Evolutionary conservation across 37 sponge, comb jelly and placozoan genomes (phyloP), one percentile per base, ranked within the genome.

Genomic region (Eunapius fragilis): DNA sequence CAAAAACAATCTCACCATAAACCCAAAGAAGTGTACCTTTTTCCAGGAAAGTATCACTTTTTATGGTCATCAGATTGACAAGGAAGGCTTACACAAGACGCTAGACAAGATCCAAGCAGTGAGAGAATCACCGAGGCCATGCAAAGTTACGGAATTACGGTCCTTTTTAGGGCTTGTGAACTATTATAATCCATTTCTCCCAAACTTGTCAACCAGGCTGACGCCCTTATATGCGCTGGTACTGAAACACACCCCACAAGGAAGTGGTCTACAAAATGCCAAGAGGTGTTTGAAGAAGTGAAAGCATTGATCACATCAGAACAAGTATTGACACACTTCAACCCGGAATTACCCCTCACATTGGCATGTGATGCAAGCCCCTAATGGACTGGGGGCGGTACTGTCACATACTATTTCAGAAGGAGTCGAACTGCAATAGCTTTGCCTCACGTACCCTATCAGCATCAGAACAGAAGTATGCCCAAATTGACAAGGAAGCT

Each of bases 401-500:
- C 68, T 80, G 13, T 84, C 90, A 0, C 93, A 93, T 67, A 71
- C 78, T 27, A 58, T 80, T 22, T 69, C 69, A 5, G 71, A 90
- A 71, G 80, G 85, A 2, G 35, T 30, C 3, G 90, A 89, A 31
- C 67, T 77, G 31, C 90, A 2, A 49, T 89, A 10, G 87, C 4
- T 90, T 77, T 67, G 91, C 91, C 13, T 93, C 94, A 2, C 81
- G 94, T 17, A 89, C 80, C 2, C 70, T 93, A 26, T 26, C 86
- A 17, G 28, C 69, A 28, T 32, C 70, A 30, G 93, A 92, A 70
- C 37, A 70, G 11, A 92, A 88, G 23, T 94, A 89, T 67, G 69
- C 90, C 3, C 94, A 89, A 49, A 83, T 89, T 6, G 94, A 88
- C 28, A 82, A 82, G 37, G 87, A 91, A 31, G 91, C 87, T 0